A percentile compares a stretch with the other conserved stretches of the same genome.
These are phyloP conservation scores for Lagodon rhomboides DNA, from an alignment of 2,797 vertebrate genomes.

Conservation along the genomic window DNA sequence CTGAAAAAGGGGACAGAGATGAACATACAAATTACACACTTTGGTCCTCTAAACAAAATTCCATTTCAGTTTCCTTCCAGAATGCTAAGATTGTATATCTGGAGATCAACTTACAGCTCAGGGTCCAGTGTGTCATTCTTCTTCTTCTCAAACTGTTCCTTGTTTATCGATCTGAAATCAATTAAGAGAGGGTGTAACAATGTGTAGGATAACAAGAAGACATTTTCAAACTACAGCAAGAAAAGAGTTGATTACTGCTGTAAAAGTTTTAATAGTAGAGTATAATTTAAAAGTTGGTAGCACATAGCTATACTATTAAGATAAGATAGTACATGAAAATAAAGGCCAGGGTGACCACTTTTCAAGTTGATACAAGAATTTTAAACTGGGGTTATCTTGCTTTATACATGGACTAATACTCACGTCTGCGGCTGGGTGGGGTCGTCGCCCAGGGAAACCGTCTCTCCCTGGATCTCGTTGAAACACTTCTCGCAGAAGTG, in stretches of 20 bases:
- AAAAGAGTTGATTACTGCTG: background rate
- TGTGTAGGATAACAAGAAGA: background rate
- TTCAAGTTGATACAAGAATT: background rate
- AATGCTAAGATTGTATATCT: background rate
- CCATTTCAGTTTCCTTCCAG: background rate
- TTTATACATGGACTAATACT: slow-evolving; percentile 77
- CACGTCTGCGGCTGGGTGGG: slow-evolving; percentile 98
- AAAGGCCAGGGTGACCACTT: background rate
- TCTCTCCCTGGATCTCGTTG: slow-evolving; percentile 99
- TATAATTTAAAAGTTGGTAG: background rate
- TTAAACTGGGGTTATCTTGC: background rate
- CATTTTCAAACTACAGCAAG: background rate
- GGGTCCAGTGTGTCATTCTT: slow-evolving; percentile 99
- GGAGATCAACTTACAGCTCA: slow-evolving; percentile 90
- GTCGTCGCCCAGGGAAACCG: slow-evolving; percentile 97
- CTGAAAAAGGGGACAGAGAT: slow-evolving; percentile 74
- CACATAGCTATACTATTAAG: background rate
- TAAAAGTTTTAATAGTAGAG: background rate
- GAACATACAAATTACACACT: background rate
- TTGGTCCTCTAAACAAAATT: background rate
- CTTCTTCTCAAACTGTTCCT: slow-evolving; percentile 99
- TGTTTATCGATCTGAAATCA: slow-evolving; percentile 93
- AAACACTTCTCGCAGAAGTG: slow-evolving; percentile 99
- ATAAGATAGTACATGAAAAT: background rate
- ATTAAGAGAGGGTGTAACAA: background rate